Evolutionary conservation across 1,140 invertebrate species (phyloP).

Genomic region (Callitettix versicolor): DNA sequence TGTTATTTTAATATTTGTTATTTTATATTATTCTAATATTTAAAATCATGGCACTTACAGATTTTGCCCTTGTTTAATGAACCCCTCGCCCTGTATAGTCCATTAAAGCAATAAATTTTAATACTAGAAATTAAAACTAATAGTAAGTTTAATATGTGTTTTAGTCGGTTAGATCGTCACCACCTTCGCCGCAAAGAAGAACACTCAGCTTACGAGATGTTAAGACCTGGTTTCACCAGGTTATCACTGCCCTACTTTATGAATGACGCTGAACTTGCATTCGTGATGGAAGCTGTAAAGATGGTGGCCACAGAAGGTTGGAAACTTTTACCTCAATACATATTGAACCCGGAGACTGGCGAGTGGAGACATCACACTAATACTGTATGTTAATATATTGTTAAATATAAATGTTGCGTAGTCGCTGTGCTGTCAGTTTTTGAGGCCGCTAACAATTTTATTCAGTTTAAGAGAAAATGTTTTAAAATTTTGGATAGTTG

Average conservation of each 20-base stretch:
- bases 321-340: conserved; percentile 81
- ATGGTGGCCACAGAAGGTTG: conserved; percentile 82
- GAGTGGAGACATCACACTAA: conserved; percentile 82
- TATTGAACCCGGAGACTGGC: conserved; percentile 73
- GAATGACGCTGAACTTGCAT: conserved; percentile 64
- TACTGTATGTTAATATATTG: conserved; percentile 34
- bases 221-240: conserved; percentile 77
- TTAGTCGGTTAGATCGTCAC: conserved; percentile 43
- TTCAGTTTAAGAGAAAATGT: too few relatives aligned
- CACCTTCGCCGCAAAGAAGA: conserved; percentile 46
- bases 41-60: too few relatives aligned
- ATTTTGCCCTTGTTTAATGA: too few relatives aligned
- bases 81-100: too few relatives aligned
- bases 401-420: neutral
- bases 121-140: too few relatives aligned
- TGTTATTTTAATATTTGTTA: too few relatives aligned
- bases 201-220: conserved; percentile 56
- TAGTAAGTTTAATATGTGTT: conserved; percentile 19
- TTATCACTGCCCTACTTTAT: conserved; percentile 81
- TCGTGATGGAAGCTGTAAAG: conserved; percentile 72
- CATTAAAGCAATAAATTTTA: too few relatives aligned
- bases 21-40: too few relatives aligned
- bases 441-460: too few relatives aligned
- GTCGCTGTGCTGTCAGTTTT: neutral
- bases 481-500: too few relatives aligned